A percentile compares a stretch with the other conserved stretches of the same genome.
Evolutionary conservation across 2,888 invertebrate species (phyloP).

Genomic region (Apotomis turbidana): DNA sequence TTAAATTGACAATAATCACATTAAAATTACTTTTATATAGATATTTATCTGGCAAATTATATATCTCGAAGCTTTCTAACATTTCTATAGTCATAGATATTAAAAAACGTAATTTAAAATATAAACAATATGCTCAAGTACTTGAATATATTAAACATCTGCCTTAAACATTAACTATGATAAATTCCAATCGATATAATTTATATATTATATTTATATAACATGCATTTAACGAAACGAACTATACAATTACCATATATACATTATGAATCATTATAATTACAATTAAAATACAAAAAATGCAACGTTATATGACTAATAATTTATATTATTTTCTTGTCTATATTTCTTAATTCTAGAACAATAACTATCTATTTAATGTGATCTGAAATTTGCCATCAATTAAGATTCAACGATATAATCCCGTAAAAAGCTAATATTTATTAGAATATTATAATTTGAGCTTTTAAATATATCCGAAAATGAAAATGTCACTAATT

Average conservation of each 20-base stretch:
- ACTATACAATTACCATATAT: background rate
- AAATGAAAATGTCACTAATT: too few species aligned
- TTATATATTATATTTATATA: background rate
- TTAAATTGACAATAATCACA: constrained; percentile 19
- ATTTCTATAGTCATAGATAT: background rate
- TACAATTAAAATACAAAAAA: background rate
- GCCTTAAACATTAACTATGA: too few species aligned
- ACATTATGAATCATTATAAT: constrained; percentile 1
- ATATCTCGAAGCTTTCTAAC: constrained; percentile 1
- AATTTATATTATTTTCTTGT: background rate
- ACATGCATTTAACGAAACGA: background rate
- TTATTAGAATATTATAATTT: background rate
- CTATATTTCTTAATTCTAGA: background rate
- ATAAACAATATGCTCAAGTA: too few species aligned
- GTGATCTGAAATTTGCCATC: background rate
- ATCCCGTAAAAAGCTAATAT: background rate
- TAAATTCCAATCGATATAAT: too few species aligned
- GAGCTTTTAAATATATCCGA: background rate
- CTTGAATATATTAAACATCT: too few species aligned
- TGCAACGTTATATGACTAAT: constrained; percentile 13
- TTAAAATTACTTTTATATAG: constrained; percentile 7
- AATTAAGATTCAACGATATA: background rate
- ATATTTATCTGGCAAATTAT: constrained; percentile 9
- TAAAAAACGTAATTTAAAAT: too few species aligned
- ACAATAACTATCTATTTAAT: background rate